Percentiles rank a stretch among this genome's conserved stretches.
phyloP scores from a whole-genome alignment of 30 jellyfish, hydroid and myxozoan species.

The Cassiopea xamachana region DNA sequence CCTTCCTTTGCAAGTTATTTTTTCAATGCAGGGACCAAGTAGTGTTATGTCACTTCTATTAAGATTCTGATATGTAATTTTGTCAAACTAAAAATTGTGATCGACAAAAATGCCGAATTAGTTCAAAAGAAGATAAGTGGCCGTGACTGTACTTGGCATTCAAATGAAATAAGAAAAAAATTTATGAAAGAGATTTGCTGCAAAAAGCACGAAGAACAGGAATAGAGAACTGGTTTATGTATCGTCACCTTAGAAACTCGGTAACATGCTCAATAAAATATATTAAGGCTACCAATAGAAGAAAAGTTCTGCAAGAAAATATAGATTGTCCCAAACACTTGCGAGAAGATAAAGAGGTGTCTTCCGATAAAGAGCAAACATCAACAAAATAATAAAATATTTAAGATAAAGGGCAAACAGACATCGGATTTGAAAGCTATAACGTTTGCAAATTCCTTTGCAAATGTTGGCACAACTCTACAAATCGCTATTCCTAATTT shows the following conservation, averaged over 20 bases:
- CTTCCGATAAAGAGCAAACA: constrained; percentile 37
- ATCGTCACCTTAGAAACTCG: constrained; percentile 3
- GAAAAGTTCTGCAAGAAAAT: constrained; percentile 42
- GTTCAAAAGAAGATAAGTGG: constrained; percentile 35
- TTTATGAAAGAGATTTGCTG: constrained; percentile 43
- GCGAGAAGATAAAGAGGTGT: constrained; percentile 39
- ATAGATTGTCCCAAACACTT: constrained; percentile 49
- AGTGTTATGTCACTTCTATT: too few species aligned
- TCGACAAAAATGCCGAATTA: constrained; percentile 50
- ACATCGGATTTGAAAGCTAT: constrained; percentile 60
- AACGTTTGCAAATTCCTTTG: constrained; percentile 34
- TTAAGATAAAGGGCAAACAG: constrained; percentile 43
- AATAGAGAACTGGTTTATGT: constrained; percentile 36
- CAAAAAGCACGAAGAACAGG: constrained; percentile 8
- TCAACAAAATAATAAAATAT: constrained; percentile 35
- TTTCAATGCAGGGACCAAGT: too few species aligned
- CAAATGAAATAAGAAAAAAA: constrained; percentile 46
- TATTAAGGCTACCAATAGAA: neutral
- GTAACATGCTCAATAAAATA: constrained; percentile 31
- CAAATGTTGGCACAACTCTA: constrained; percentile 53
- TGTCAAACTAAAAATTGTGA: constrained; percentile 21
- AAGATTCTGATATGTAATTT: too few species aligned
- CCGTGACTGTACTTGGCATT: constrained; percentile 58
- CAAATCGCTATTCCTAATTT: constrained; percentile 51
- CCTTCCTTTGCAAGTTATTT: too few species aligned